These are phyloP conservation scores for Pseudonaja textilis DNA, from an alignment of 2,113 vertebrate species.

Conservation along the genomic window DNA sequence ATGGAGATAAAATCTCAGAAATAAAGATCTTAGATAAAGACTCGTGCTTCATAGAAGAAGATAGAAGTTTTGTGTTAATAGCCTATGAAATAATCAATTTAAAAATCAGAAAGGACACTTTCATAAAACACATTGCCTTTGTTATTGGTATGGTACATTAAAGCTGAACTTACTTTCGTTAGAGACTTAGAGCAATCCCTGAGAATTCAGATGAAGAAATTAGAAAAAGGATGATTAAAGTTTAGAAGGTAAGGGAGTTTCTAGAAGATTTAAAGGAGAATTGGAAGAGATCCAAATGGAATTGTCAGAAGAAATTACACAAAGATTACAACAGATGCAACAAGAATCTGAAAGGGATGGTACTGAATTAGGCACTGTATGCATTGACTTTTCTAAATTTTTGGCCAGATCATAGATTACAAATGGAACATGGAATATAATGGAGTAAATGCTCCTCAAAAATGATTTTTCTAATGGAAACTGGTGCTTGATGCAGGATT, in stretches of 20 bases:
- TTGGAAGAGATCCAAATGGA: background rate
- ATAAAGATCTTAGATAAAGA: background rate
- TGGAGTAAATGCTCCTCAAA: background rate
- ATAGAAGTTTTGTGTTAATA: background rate
- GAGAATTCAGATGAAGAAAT: background rate
- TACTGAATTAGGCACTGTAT: background rate
- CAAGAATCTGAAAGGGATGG: background rate
- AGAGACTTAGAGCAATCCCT: background rate
- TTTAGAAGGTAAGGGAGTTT: background rate
- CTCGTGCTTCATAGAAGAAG: background rate
- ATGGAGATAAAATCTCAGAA: background rate
- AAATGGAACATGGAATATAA: background rate
- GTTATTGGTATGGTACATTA: background rate
- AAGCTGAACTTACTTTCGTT: background rate
- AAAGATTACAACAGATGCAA: background rate
- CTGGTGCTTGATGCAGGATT: no score
- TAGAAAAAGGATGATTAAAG: background rate
- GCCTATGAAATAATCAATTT: background rate
- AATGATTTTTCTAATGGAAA: background rate
- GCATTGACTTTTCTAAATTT: background rate
- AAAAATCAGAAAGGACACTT: background rate
- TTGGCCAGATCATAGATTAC: background rate
- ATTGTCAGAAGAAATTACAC: background rate
- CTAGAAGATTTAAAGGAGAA: background rate
- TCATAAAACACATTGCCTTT: background rate